Evolutionary conservation across 2,797 vertebrate genomes (phyloP).

Genomic region (Hoplostethus mediterraneus): DNA sequence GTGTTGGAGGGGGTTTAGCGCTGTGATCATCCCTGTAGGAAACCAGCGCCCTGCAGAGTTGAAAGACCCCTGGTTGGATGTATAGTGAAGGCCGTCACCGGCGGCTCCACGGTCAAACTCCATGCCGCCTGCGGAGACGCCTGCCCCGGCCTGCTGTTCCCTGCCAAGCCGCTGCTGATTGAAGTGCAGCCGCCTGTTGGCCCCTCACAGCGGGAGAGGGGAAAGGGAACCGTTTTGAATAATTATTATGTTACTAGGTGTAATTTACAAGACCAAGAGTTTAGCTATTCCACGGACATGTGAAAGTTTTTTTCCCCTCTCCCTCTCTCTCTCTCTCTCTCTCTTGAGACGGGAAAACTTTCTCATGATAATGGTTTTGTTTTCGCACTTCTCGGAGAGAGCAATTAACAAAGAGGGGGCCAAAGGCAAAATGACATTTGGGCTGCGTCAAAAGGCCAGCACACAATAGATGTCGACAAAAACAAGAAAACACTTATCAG

Average conservation of each 20-base stretch:
- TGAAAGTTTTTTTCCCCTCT: slow-evolving; percentile 36
- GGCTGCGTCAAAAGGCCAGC: slow-evolving; percentile 46
- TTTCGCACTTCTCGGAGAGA: slow-evolving; percentile 40
- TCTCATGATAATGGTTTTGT: slow-evolving; percentile 58
- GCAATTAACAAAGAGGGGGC: slow-evolving; percentile 48
- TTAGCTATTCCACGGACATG: slow-evolving; percentile 51
- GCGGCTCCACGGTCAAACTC: slow-evolving; percentile 63
- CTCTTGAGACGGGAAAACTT: slow-evolving; percentile 53
- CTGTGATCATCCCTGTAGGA: slow-evolving; percentile 82
- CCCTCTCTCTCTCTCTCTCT: neutral
- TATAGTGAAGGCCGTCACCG: slow-evolving; percentile 42
- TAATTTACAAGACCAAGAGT: slow-evolving; percentile 82
- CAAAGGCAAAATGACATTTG: slow-evolving; percentile 55
- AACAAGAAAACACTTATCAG: slow-evolving; percentile 67
- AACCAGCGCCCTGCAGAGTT: slow-evolving; percentile 77
- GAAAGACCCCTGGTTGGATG: slow-evolving; percentile 72
- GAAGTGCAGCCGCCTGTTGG: slow-evolving; percentile 82
- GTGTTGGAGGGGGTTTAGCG: slow-evolving; percentile 62
- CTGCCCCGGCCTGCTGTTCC: slow-evolving; percentile 66
- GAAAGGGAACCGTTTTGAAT: slow-evolving; percentile 73
- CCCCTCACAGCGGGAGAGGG: slow-evolving; percentile 75
- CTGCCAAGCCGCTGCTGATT: slow-evolving; percentile 74
- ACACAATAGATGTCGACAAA: slow-evolving; percentile 35
- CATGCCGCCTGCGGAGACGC: slow-evolving; percentile 75
- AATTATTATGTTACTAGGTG: slow-evolving; percentile 84